These are phyloP conservation scores for Beaufortia kweichowensis DNA, from an alignment of 2,113 vertebrate genomes.

Conservation along the genomic window DNA sequence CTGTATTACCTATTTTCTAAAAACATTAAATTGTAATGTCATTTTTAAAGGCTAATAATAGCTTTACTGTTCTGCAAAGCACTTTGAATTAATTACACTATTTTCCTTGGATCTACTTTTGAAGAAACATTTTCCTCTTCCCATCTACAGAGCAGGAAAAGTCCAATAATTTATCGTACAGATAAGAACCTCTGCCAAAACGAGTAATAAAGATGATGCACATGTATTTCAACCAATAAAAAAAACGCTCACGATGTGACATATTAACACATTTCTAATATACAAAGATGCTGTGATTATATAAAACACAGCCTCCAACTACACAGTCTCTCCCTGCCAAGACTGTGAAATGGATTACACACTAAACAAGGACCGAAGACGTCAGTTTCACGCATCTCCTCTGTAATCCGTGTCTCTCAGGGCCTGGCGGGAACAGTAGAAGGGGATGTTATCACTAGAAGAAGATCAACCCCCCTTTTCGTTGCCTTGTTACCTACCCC, in stretches of 20 bases:
- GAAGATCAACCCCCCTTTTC: conserved; percentile 34
- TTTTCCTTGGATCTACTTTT: conserved; percentile 22
- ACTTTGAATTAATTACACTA: conserved; percentile 3
- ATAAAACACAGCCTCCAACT: not conserved
- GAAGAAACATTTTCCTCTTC: conserved; percentile 32
- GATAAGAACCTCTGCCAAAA: conserved; percentile 25
- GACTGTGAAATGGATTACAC: conserved; percentile 34
- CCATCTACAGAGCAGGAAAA: conserved; percentile 17
- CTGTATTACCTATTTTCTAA: not conserved
- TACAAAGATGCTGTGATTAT: conserved; percentile 36
- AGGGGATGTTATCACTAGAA: conserved; percentile 4
- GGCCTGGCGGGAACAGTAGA: not conserved
- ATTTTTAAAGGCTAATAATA: not conserved
- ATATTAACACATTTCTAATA: conserved; percentile 38
- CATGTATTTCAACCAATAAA: conserved; percentile 1
- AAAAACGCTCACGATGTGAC: conserved; percentile 22
- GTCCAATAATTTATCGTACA: conserved; percentile 14
- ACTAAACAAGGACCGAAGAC: conserved; percentile 11
- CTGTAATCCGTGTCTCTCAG: conserved; percentile 40
- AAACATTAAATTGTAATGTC: conserved; percentile 1
- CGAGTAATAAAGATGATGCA: conserved; percentile 15
- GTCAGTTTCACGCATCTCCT: conserved; percentile 11
- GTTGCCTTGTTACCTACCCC: conserved; percentile 65
- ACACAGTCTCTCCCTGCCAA: conserved; percentile 12
- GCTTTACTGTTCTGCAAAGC: not conserved